Evolutionary conservation across 2,113 vertebrate species (phyloP).

Genomic region (Pardalotus punctatus): DNA sequence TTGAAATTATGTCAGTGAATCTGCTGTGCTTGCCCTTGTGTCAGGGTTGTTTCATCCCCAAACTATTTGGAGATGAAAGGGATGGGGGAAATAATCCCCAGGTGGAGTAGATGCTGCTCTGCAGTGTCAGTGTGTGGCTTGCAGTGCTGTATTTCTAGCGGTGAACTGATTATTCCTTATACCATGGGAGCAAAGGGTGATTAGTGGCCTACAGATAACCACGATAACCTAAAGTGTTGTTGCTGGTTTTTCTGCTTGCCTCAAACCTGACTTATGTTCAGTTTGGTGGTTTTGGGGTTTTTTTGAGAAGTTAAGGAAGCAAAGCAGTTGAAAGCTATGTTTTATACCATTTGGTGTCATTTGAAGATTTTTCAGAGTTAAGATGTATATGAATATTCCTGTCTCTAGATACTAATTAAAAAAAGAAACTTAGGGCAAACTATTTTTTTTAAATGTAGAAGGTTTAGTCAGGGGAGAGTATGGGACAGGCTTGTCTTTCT

Average conservation of each 20-base stretch:
- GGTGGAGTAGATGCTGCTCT: background rate
- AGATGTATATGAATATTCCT: background rate
- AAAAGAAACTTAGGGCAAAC: background rate
- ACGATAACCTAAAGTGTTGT: background rate
- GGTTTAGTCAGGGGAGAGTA: background rate
- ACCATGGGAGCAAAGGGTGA: fast-evolving
- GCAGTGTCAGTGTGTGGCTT: background rate
- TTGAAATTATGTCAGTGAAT: background rate
- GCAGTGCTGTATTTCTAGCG: background rate
- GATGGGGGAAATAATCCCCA: background rate
- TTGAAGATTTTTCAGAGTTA: background rate
- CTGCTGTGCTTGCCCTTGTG: background rate
- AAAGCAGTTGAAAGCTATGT: background rate
- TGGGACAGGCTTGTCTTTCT: background rate
- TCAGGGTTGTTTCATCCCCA: background rate
- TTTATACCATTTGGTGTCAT: background rate
- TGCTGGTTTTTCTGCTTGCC: background rate
- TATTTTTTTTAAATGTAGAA: background rate
- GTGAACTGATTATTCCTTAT: background rate
- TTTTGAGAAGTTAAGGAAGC: background rate
- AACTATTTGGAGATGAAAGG: background rate
- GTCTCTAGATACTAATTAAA: background rate
- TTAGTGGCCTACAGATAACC: background rate
- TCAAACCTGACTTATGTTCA: background rate
- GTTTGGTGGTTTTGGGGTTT: background rate